A percentile compares a stretch with the other conserved stretches of the same genome.
These are phyloP conservation scores for Calliphora vomitoria DNA, from an alignment of 2,888 invertebrate species.

Conservation along the genomic window DNA sequence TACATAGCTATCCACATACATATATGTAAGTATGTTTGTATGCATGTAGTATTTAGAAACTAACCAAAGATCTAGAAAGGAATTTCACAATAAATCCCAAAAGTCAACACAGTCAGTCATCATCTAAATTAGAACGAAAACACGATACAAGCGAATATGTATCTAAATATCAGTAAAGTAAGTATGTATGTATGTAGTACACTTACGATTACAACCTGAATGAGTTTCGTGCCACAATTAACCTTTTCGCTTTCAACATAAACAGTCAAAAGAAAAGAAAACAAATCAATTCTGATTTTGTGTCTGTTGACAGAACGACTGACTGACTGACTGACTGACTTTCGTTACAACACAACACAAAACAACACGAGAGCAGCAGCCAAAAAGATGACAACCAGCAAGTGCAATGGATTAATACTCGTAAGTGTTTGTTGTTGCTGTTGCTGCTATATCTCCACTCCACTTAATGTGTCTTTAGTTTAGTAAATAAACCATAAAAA, in stretches of 20 bases:
- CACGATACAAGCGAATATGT: background rate
- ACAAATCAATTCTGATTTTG: constrained; percentile 73
- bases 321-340: constrained; percentile 12
- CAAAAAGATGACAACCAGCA: constrained; percentile 34
- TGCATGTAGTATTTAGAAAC: background rate
- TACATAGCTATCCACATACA: background rate
- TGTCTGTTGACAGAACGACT: constrained; percentile 23
- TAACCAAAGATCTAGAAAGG: background rate
- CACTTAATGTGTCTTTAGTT: constrained; percentile 60
- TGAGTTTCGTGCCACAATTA: constrained; percentile 73
- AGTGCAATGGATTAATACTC: constrained; percentile 66
- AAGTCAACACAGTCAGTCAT: background rate
- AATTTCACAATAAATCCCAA: constrained; percentile 38
- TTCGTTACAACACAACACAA: constrained; percentile 33
- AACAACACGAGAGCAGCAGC: constrained; percentile 1
- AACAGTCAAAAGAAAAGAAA: constrained; percentile 57
- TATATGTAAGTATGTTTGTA: no score
- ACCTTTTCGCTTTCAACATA: constrained; percentile 71
- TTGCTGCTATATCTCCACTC: background rate
- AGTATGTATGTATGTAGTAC: constrained; percentile 60
- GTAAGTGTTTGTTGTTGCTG: constrained; percentile 17
- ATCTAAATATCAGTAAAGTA: constrained; percentile 70
- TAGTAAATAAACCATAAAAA: constrained; percentile 82
- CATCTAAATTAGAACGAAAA: constrained; percentile 81
- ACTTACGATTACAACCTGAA: constrained; percentile 13